These are phyloP conservation scores for Galerucella calmariensis DNA, from an alignment of 2,888 invertebrate species.

Conservation along the genomic window DNA sequence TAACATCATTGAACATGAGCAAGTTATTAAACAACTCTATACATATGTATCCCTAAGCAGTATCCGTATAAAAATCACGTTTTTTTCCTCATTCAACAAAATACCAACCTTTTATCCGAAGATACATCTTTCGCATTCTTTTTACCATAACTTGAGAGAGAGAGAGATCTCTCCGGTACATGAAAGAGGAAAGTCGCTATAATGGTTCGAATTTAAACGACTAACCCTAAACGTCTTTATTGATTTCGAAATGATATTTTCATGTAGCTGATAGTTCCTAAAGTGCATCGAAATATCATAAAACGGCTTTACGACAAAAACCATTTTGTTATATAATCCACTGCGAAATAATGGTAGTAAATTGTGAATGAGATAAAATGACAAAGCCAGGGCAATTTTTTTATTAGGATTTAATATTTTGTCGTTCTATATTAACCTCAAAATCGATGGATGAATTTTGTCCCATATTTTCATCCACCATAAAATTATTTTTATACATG, in stretches of 20 bases:
- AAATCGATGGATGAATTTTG: neutral
- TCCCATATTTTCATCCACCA: neutral
- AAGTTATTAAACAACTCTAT: no score
- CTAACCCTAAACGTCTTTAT: slow-evolving; percentile 16
- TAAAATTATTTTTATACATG: no score
- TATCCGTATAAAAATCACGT: no score
- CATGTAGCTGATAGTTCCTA: slow-evolving; percentile 18
- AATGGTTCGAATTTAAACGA: slow-evolving; percentile 11
- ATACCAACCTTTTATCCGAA: neutral
- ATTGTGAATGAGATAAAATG: slow-evolving; percentile 13
- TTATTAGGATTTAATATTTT: neutral
- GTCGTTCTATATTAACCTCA: neutral
- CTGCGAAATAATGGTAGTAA: slow-evolving; percentile 14
- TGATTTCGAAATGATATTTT: slow-evolving; percentile 20
- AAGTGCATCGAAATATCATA: slow-evolving; percentile 23
- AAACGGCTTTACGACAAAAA: slow-evolving; percentile 15
- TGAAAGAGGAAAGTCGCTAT: slow-evolving; percentile 1
- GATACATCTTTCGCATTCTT: neutral
- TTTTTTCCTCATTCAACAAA: no score
- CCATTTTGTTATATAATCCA: slow-evolving; percentile 19
- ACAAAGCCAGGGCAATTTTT: slow-evolving; percentile 1
- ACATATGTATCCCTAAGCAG: no score
- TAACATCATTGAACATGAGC: no score
- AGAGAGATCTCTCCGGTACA: neutral
- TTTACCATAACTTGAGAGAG: neutral